These are phyloP conservation scores for Agelaius phoeniceus DNA, from an alignment of 2,113 vertebrate genomes.

Conservation along the genomic window DNA sequence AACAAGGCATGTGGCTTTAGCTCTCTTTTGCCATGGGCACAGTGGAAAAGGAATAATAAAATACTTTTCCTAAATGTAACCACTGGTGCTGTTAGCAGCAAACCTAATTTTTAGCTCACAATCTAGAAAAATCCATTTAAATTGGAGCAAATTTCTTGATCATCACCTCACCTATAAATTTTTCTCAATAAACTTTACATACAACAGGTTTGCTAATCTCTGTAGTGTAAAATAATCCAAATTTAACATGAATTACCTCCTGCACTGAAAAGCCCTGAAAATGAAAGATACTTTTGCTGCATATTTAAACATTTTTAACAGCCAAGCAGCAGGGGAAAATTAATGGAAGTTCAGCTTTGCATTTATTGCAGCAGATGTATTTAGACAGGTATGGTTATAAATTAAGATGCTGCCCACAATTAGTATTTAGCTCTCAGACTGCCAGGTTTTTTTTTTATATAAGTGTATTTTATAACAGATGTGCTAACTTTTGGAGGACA, in stretches of 20 bases:
- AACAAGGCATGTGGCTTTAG: not conserved
- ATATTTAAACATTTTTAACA: constrained; percentile 11
- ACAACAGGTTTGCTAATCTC: not conserved
- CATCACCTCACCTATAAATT: not conserved
- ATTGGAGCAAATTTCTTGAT: not conserved
- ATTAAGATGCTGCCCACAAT: constrained; percentile 30
- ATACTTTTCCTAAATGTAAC: not conserved
- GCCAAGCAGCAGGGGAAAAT: not conserved
- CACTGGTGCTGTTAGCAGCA: not conserved
- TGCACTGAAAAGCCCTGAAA: not conserved
- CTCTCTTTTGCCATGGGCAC: not conserved
- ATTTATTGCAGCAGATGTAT: constrained; percentile 33
- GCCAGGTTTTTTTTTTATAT: not conserved
- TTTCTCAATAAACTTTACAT: not conserved
- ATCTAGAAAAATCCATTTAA: not conserved
- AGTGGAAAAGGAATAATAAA: not conserved
- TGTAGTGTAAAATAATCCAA: not conserved
- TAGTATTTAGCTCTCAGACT: not conserved
- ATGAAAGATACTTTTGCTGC: not conserved
- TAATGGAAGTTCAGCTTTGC: not conserved
- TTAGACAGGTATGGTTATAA: constrained; percentile 26
- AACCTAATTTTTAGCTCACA: not conserved
- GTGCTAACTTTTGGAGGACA: constrained; percentile 25
- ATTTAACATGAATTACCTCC: not conserved
- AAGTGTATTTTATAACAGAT: constrained; percentile 5